Percentiles rank a stretch among this genome's conserved stretches.
phyloP scores from a whole-genome alignment of 2,888 invertebrate genomes.

The Pandemis cinnamomeana region DNA sequence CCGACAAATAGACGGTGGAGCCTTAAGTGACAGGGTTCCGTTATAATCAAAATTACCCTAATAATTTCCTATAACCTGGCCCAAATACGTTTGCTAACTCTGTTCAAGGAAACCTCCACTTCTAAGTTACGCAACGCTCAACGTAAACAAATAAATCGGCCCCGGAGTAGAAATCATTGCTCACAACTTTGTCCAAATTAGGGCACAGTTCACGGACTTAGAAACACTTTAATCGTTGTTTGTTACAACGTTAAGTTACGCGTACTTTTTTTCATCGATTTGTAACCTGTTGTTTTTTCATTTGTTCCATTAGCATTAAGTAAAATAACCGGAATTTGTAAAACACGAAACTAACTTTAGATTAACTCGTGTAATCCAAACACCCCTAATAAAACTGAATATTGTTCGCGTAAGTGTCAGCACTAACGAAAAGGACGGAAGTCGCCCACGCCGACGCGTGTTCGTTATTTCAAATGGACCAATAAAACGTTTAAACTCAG shows the following conservation, averaged over 20 bases:
- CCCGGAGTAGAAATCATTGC: slow-evolving; percentile 45
- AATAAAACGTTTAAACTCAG: slow-evolving; percentile 21
- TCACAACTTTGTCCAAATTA: slow-evolving; percentile 45
- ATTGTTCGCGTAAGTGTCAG: not conserved
- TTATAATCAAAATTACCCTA: not conserved
- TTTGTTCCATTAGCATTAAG: not conserved
- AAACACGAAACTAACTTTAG: not conserved
- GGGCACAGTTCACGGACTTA: slow-evolving; percentile 43
- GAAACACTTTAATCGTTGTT: slow-evolving; percentile 38
- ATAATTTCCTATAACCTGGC: not conserved
- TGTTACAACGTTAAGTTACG: slow-evolving; percentile 49
- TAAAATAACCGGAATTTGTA: not conserved
- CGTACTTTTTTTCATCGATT: slow-evolving; percentile 5
- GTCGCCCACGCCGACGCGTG: slow-evolving; percentile 14
- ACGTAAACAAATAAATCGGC: slow-evolving; percentile 68
- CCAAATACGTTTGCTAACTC: slow-evolving; percentile 41
- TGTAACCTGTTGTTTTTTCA: not conserved
- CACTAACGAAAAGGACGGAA: slow-evolving; percentile 20
- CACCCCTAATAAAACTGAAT: not conserved
- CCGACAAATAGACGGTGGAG: no score
- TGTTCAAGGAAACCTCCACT: slow-evolving; percentile 53
- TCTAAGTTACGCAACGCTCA: slow-evolving; percentile 53
- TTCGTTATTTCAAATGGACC: slow-evolving; percentile 3
- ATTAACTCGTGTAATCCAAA: not conserved
- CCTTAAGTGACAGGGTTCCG: no score